Evolutionary conservation across 2,888 invertebrate species (phyloP).

Genomic region (Sphaeridia pumilis): DNA sequence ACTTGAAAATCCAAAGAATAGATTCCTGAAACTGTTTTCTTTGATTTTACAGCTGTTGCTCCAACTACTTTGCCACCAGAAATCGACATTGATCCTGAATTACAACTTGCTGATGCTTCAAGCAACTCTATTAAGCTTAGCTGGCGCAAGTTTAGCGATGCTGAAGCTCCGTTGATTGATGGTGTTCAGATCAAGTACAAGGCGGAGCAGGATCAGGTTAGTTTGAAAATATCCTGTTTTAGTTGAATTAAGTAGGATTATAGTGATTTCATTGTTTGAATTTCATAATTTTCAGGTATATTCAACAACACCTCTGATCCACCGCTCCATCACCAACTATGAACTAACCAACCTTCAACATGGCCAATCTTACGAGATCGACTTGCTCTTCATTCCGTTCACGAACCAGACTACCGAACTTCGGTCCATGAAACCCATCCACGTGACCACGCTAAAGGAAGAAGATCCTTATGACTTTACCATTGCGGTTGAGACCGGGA

Average conservation of each 20-base stretch:
- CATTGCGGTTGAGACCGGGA: conserved; percentile 60
- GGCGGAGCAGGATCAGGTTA: conserved; percentile 58
- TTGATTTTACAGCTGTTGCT: conserved; percentile 31
- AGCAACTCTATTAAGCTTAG: conserved; percentile 63
- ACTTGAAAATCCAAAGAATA: not conserved
- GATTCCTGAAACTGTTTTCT: not conserved
- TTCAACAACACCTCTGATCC: conserved; percentile 70
- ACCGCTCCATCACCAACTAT: conserved; percentile 65
- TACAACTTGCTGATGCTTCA: conserved; percentile 61
- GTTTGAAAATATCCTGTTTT: no score
- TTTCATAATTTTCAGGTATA: conserved; percentile 47
- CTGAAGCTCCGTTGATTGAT: conserved; percentile 71
- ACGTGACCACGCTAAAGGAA: conserved; percentile 58
- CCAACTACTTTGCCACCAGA: conserved; percentile 49
- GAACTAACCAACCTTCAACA: conserved; percentile 66
- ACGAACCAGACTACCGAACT: conserved; percentile 61
- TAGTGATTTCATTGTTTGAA: not conserved
- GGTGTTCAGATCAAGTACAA: conserved; percentile 78
- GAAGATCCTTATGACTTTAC: conserved; percentile 73
- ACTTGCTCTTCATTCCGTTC: conserved; percentile 70
- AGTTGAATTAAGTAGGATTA: no score
- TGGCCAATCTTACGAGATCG: conserved; percentile 67
- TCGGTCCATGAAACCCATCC: conserved; percentile 55
- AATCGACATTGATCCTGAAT: conserved; percentile 58
- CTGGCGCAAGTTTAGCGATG: conserved; percentile 70